These are phyloP conservation scores for Athrips mouffetella DNA, from an alignment of 2,888 invertebrate genomes.

Conservation along the genomic window DNA sequence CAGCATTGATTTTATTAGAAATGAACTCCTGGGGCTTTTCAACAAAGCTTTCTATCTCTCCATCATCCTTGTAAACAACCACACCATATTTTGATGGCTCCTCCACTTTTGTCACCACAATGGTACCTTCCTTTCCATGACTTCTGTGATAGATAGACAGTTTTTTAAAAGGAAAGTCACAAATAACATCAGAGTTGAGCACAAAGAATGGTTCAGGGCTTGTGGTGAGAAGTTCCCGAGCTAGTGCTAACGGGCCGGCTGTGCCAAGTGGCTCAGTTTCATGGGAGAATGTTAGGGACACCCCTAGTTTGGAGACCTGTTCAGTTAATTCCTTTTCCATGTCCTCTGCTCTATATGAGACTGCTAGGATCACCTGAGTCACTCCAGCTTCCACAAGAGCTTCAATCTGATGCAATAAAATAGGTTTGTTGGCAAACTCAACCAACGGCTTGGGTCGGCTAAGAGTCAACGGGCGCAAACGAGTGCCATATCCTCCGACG, in stretches of 20 bases:
- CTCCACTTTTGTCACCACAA: conserved; percentile 94
- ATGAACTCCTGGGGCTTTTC: conserved; percentile 99
- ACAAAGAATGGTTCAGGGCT: conserved; percentile 97
- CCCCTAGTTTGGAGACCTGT: conserved; percentile 92
- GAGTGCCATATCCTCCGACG: conserved; percentile 99
- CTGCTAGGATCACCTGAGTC: conserved; percentile 93
- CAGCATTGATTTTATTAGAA: conserved; percentile 99
- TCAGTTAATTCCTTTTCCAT: conserved; percentile 94
- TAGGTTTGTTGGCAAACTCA: conserved; percentile 99
- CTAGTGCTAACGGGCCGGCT: conserved; percentile 96
- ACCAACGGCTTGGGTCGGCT: conserved; percentile 98
- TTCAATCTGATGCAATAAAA: conserved; percentile 97
- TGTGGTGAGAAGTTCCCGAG: conserved; percentile 84
- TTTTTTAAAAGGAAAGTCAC: conserved; percentile 98
- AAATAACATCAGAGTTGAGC: conserved; percentile 98
- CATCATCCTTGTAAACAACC: conserved; percentile 92
- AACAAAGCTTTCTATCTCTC: conserved; percentile 94
- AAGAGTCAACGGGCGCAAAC: conserved; percentile 95
- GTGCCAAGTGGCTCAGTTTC: conserved; percentile 98
- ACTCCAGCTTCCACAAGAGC: conserved; percentile 93
- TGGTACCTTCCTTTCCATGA: conserved; percentile 83
- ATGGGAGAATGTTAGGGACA: conserved; percentile 94
- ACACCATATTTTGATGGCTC: conserved; percentile 99
- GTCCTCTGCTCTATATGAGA: conserved; percentile 97
- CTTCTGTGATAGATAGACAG: conserved; percentile 94